Evolutionary conservation across 2,888 invertebrate genomes (phyloP), one percentile per base, ranked within the genome.

Genomic region (Drosophila mercatorum): DNA sequence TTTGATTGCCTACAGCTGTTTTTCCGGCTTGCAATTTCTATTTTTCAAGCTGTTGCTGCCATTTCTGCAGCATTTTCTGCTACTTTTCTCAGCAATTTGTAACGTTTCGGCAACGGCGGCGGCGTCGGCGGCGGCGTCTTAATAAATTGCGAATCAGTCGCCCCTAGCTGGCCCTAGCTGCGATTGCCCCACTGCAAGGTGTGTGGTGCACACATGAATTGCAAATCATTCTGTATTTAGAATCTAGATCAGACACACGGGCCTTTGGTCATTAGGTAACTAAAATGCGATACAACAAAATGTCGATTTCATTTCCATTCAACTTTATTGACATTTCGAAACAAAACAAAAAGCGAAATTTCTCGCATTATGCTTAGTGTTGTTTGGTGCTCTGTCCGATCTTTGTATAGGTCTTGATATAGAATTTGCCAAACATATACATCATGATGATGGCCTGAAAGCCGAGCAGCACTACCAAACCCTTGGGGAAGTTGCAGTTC

Each of bases 341-440:
- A 0, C 1, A 36, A 46, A 55, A 36, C 5, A 55, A 17, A 41
- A n/a, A 41, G 6, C 0, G 3, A 28, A 28, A 28, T 12, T 4
- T 53, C 5, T 10, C n/a, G 10, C 2, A 10, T 14, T 4, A 12
- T 14, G 11, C 11, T 46, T 65, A 71, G 5, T 43, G 38, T 4
- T 40, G 10, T 7, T 77, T 81, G 6, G 14, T 12, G 7, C 1
- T 28, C 5, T 14, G 26, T 1, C 10, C 3, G 11, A 22, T 2
- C 22, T 31, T 14, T 36, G 91, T 91, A 85, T 95, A 95, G 0
- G 94, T 92, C 77, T 94, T 94, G 36, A 93, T 85, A 88, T 95
- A 95, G 88, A 95, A 95, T 71, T 94, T 93, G 36, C 93, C 91
- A 91, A 95, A 95, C 68, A 95, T 92, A 74, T 94, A 94, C 34